Evolutionary conservation across 2,113 vertebrate species (phyloP).

Genomic region (Muntiacus muntjak): DNA sequence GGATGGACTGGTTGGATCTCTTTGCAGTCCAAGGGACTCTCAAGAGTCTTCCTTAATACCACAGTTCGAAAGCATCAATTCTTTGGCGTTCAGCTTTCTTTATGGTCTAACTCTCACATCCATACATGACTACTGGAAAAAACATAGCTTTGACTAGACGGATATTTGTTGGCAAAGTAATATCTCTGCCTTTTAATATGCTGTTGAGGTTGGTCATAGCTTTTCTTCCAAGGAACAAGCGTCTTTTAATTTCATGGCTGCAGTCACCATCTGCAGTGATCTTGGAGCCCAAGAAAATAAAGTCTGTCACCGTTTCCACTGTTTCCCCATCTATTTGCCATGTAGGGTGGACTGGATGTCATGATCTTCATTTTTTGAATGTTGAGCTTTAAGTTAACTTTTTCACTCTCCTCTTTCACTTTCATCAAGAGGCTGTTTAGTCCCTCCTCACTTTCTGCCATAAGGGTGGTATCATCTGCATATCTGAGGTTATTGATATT

Average conservation of each 20-base stretch:
- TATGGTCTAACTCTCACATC: not conserved
- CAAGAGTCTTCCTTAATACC: not conserved
- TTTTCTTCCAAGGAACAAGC: not conserved
- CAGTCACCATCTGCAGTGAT: not conserved
- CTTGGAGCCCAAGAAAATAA: not conserved
- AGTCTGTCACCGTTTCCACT: not conserved
- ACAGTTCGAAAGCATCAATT: not conserved
- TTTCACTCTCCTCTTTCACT: not conserved
- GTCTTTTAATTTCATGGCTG: not conserved
- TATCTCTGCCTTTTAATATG: not conserved
- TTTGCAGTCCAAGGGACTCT: not conserved
- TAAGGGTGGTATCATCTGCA: not conserved
- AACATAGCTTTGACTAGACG: not conserved
- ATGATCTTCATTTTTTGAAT: not conserved
- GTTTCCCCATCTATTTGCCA: not conserved
- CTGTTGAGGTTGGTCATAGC: not conserved
- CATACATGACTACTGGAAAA: not conserved
- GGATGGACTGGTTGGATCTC: not conserved
- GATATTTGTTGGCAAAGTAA: not conserved
- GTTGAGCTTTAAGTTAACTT: not conserved
- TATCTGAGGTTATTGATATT: not conserved
- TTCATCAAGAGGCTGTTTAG: not conserved
- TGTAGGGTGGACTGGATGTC: not conserved
- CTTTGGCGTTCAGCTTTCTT: not conserved
- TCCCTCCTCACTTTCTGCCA: not conserved